Evolutionary conservation across 2,797 vertebrate genomes (phyloP), one percentile per base, ranked within the genome.

Genomic region (Melanotaenia maccullochi): DNA sequence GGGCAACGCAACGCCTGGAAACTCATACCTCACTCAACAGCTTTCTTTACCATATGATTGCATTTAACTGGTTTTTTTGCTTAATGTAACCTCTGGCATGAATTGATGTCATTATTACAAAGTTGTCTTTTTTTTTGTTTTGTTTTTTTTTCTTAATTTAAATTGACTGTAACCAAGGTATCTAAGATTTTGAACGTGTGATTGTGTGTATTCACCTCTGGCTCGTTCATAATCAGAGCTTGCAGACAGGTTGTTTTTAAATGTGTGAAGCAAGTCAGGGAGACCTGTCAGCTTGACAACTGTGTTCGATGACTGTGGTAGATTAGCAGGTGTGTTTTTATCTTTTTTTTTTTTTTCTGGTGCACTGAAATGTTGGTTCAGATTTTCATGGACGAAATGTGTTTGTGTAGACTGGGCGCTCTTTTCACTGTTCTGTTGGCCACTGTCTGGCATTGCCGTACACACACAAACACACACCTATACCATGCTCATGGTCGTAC

Each of bases 1-100:
- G 62, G 93, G 91, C 85, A 14, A 57, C 62, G 81, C 91, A 82
- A 57, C 61, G 87, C 89, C 91, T 91, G 87, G 85, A 73, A 78
- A 66, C 85, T 94, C 93, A 94, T 95, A 95, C 95, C 95, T 95
- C 94, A 93, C 89, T 91, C 85, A 86, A 91, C 91, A 30, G 93
- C 87, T 91, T 92, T 87, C 81, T 91, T 90, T 84, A 90, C 81
- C 81, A 88, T 89, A 82, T 76, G 77, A 88, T 79, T 88, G 80
- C 86, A 81, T 93, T 93, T 84, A 92, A 91, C 92, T 92, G 90
- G 88, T 91, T 91, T 89, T 49, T 33, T 57, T 72, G 18, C 68
- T 22, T 42, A 73, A 75, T 92, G 83, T 89, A 91, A 90, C 77
- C 65, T 93, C 79, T 87, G 83, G 78, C 85, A 75, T 81, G 86